Conservation (phyloP, 2,888 invertebrate genomes). For the Chymomyza amoena region DNA sequence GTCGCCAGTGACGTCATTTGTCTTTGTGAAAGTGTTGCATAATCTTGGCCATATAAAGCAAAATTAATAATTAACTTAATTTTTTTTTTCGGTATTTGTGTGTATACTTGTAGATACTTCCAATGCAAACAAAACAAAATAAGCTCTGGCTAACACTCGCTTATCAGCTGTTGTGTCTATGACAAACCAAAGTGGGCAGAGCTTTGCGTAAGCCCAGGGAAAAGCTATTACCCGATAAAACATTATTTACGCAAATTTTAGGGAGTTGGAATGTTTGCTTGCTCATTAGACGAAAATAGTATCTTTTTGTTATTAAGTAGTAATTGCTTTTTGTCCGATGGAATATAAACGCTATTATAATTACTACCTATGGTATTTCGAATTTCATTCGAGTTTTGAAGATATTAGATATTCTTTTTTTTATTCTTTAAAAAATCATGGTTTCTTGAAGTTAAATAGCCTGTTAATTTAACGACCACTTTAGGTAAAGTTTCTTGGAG, state of each 20-base stretch:
- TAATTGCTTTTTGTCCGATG: too few relatives aligned
- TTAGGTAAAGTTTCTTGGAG: too few relatives aligned
- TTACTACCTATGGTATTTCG: too few relatives aligned
- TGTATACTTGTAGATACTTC: not conserved
- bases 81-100: not conserved
- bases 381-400: too few relatives aligned
- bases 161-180: not conserved
- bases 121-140: slow-evolving; percentile 15
- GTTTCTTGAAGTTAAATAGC: too few relatives aligned
- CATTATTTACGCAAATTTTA: not conserved
- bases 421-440: too few relatives aligned
- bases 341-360: too few relatives aligned
- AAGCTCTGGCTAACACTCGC: not conserved
- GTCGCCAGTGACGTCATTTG: slow-evolving; percentile 56
- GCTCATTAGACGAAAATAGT: not conserved
- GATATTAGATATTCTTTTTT: too few relatives aligned
- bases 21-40: slow-evolving; percentile 53
- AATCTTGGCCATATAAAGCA: slow-evolving; percentile 28
- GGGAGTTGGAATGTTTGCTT: not conserved
- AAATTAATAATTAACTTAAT: not conserved
- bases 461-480: too few relatives aligned
- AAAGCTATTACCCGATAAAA: not conserved
- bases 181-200: not conserved
- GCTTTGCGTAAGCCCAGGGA: not conserved
- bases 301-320: not conserved